Evolutionary conservation across 1,140 invertebrate genomes (phyloP).

Genomic region (Himalopsyche phryganea): DNA sequence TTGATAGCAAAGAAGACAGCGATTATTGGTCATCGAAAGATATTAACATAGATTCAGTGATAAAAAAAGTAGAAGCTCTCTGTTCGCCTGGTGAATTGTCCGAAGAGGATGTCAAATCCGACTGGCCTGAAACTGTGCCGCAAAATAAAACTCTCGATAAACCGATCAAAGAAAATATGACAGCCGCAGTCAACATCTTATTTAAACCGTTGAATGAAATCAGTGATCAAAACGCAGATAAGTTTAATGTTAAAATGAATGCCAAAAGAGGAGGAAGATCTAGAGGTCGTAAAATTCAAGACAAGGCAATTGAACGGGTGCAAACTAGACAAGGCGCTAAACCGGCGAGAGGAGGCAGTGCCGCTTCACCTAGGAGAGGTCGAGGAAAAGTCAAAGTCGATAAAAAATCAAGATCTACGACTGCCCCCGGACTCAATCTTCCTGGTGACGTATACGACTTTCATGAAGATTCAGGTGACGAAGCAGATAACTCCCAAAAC

Average conservation of each 20-base stretch:
- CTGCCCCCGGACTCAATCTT: slow-evolving; percentile 45
- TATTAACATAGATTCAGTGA: slow-evolving; percentile 73
- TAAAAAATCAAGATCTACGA: slow-evolving; percentile 55
- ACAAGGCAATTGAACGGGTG: slow-evolving; percentile 44
- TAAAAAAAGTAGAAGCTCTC: slow-evolving; percentile 69
- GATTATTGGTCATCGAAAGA: slow-evolving; percentile 75
- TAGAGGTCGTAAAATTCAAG: slow-evolving; percentile 54
- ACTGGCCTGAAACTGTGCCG: not conserved
- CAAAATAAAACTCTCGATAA: slow-evolving; percentile 20
- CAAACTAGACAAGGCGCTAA: slow-evolving; percentile 57
- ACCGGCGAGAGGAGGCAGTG: slow-evolving; percentile 48
- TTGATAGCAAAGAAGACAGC: slow-evolving; percentile 62
- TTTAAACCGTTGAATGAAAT: slow-evolving; percentile 16
- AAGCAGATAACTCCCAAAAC: slow-evolving; percentile 47
- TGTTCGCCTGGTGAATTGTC: slow-evolving; percentile 36
- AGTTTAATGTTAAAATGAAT: slow-evolving; percentile 26
- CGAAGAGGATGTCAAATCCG: slow-evolving; percentile 16
- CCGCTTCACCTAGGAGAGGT: slow-evolving; percentile 45
- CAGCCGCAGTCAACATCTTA: not conserved
- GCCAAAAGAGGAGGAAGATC: slow-evolving; percentile 53
- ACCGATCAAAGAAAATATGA: slow-evolving; percentile 21
- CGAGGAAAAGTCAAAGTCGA: slow-evolving; percentile 53
- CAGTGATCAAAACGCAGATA: slow-evolving; percentile 22
- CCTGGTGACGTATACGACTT: slow-evolving; percentile 79
- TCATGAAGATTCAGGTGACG: slow-evolving; percentile 77